Evolutionary conservation across 2,113 vertebrate species (phyloP), one percentile per base, ranked within the genome.

Genomic region (Sceloporus tristichus): DNA sequence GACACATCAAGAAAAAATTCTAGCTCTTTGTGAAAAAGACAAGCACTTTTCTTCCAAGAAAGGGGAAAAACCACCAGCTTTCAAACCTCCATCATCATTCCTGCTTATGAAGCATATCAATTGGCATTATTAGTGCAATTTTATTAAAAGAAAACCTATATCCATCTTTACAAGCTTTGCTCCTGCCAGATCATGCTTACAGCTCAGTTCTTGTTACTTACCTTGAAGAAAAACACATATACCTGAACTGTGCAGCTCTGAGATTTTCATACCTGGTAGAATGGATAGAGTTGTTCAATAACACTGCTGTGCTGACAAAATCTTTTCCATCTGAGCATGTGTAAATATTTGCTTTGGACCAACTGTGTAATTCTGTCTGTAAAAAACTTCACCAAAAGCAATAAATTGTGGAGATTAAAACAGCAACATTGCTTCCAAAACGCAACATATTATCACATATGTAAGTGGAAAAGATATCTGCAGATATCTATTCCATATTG

Each of bases 271-370:
- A 97, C 97, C 95, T 97, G 96, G 90, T 95, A 97, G 68, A 96
- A 86, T 88, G 95, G 96, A 94, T 97, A 96, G 87, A 98, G 93
- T 53, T 96, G 94, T 83, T 97, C 95, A 88, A 94, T 92, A 88
- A 86, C 65, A 53, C 85, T 89, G 84, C 92, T 56, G 1, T 93
- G 91, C 0, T 1, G 94, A 89, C 94, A 97, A 92, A 96, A 96
- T 77, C 92, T 94, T 87, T 96, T 97, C 97, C 97, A 98, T 85
- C 96, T 96, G 84, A 98, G 93, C 95, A 95, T 93, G 62, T 97
- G 92, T 70, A 98, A 95, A 42, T 95, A 94, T 92, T 97, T 97
- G 90, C 91, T 95, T 84, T 96, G 95, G 68, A 86, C 87, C 88
- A 96, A 90, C 77, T 95, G 93, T 23, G 85, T 81, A 74, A 95